Conservation (phyloP, 2,113 vertebrate genomes). For the Lontra canadensis region DNA sequence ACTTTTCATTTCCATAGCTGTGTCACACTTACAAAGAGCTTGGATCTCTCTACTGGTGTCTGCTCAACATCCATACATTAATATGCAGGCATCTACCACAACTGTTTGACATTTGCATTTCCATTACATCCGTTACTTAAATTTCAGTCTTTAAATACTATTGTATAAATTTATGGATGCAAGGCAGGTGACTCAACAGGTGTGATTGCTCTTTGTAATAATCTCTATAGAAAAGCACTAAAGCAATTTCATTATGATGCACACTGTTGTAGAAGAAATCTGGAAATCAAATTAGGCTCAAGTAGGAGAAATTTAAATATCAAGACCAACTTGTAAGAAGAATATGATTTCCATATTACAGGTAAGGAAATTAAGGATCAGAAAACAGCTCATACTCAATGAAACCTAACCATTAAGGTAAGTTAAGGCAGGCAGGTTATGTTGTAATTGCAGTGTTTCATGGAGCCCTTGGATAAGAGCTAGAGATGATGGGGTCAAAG, state of each 20-base stretch:
- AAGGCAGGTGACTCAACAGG: not conserved
- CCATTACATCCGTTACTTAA: not conserved
- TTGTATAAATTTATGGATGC: not conserved
- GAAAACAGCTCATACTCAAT: not conserved
- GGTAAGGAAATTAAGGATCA: not conserved
- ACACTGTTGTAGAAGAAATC: not conserved
- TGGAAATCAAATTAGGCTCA: not conserved
- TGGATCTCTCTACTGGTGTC: not conserved
- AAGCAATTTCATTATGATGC: not conserved
- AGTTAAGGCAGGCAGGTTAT: not conserved
- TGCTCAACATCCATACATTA: not conserved
- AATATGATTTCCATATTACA: not conserved
- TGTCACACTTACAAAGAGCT: not conserved
- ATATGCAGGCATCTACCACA: not conserved
- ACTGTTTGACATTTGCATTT: conserved; percentile 2
- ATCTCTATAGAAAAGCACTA: not conserved
- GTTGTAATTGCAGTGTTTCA: not conserved
- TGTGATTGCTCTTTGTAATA: not conserved
- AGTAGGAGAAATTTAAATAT: conserved; percentile 20
- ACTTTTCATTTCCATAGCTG: not conserved
- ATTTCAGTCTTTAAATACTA: conserved; percentile 25
- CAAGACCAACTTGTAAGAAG: not conserved
- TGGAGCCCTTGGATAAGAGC: not conserved
- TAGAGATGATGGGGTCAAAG: not conserved
- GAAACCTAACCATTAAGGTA: not conserved